These are phyloP conservation scores for Mystacides longicornis DNA, from an alignment of 2,888 invertebrate species.

Conservation along the genomic window DNA sequence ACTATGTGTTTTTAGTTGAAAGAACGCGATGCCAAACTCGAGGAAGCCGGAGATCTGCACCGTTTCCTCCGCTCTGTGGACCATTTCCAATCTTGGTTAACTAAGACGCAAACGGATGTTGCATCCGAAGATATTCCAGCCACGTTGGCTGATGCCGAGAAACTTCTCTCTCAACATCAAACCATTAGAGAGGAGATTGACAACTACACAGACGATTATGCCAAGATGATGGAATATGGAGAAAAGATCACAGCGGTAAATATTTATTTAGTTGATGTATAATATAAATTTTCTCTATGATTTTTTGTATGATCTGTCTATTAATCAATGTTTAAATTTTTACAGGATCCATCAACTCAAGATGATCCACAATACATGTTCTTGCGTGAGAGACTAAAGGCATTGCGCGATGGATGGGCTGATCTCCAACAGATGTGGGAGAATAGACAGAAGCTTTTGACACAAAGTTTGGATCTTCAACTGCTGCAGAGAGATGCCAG, in stretches of 20 bases:
- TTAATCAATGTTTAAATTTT: constrained; percentile 7
- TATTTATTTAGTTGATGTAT: constrained; percentile 4
- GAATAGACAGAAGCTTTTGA: constrained; percentile 88
- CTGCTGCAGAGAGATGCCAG: constrained; percentile 94
- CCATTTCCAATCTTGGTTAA: constrained; percentile 99
- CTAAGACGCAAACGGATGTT: constrained; percentile 98
- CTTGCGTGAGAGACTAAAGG: constrained; percentile 94
- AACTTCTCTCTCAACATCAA: constrained; percentile 93
- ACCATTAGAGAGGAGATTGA: constrained; percentile 99
- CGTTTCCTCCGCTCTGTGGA: constrained; percentile 97
- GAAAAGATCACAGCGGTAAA: constrained; percentile 81
- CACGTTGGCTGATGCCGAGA: constrained; percentile 92
- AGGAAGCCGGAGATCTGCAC: constrained; percentile 98
- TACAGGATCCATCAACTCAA: constrained; percentile 69
- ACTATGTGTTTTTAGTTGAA: constrained; percentile 60
- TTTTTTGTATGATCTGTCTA: not conserved
- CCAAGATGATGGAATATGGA: constrained; percentile 99
- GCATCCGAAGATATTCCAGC: constrained; percentile 94
- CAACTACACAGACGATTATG: constrained; percentile 96
- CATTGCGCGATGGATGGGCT: constrained; percentile 97
- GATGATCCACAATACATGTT: constrained; percentile 99
- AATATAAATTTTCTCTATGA: not conserved
- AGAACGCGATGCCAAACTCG: constrained; percentile 95
- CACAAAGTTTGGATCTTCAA: constrained; percentile 91
- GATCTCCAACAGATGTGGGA: constrained; percentile 99